phyloP scores from a whole-genome alignment of 2,797 vertebrate species.

The Gambelia wislizenii region DNA sequence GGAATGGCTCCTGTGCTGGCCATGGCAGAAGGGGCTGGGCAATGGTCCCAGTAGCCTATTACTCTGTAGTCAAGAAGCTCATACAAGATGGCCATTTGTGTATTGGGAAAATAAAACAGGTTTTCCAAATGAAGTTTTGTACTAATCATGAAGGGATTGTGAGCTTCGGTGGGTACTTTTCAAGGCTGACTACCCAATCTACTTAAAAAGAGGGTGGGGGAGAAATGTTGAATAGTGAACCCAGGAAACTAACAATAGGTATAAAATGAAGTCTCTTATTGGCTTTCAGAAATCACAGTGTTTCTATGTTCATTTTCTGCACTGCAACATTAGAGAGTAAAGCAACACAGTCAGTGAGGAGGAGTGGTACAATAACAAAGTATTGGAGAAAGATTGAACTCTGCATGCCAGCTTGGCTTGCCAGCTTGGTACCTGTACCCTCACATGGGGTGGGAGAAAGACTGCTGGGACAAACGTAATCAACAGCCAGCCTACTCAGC shows the following conservation, averaged over 20 bases:
- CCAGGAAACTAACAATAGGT: not conserved
- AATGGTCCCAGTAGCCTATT: conserved; percentile 72
- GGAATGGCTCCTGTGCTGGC: conserved; percentile 77
- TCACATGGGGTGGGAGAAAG: not conserved
- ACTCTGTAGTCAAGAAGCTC: conserved; percentile 73
- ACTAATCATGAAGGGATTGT: conserved; percentile 47
- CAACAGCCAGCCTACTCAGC: no score
- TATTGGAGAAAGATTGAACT: not conserved
- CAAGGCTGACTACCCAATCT: conserved; percentile 10
- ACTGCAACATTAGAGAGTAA: not conserved
- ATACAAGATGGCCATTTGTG: conserved; percentile 70
- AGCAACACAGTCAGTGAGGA: not conserved
- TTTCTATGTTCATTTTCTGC: not conserved
- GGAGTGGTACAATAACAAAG: not conserved
- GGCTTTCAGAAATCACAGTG: not conserved
- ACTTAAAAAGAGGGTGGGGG: not conserved
- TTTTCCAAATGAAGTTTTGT: conserved; percentile 66
- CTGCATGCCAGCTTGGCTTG: not conserved
- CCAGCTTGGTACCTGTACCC: not conserved
- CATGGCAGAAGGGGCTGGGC: conserved; percentile 74
- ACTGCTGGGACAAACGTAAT: not conserved
- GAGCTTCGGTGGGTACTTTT: conserved; percentile 32
- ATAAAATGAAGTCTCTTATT: not conserved
- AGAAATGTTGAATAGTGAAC: not conserved
- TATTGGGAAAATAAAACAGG: conserved; percentile 68